These are phyloP conservation scores for Clusia tigrina DNA, from an alignment of 2,888 invertebrate genomes.

Conservation along the genomic window DNA sequence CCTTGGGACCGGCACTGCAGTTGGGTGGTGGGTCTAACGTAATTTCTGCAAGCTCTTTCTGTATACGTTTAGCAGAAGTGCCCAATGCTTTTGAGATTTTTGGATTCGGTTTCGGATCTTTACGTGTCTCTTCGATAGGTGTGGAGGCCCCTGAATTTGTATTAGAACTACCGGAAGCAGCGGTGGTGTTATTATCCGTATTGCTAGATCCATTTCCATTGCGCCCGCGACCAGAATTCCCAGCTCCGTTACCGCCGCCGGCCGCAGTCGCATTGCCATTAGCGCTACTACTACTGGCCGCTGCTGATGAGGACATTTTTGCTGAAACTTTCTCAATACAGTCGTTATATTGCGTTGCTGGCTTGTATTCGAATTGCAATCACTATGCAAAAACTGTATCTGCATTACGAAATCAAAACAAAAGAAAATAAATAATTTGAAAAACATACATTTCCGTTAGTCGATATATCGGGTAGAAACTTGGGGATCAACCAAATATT, in stretches of 20 bases:
- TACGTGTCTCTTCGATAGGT: conserved; percentile 76
- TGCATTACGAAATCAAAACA: conserved; percentile 13
- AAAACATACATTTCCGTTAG: too few relatives aligned
- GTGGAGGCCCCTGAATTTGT: conserved; percentile 43
- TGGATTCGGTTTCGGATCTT: conserved; percentile 86
- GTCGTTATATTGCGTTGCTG: too few relatives aligned
- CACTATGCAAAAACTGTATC: too few relatives aligned
- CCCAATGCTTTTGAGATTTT: conserved; percentile 95
- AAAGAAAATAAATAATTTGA: too few relatives aligned
- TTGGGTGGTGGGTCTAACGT: conserved; percentile 97
- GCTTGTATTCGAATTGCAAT: too few relatives aligned
- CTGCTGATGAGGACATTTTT: conserved; percentile 55
- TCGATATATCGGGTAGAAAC: conserved; percentile 11
- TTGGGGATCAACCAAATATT: conserved; percentile 23
- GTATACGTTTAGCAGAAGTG: conserved; percentile 93
- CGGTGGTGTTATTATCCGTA: conserved; percentile 31
- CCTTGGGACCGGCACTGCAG: conserved; percentile 98
- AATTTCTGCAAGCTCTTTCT: conserved; percentile 97
- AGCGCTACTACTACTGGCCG: conserved; percentile 35
- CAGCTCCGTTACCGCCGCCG: conserved; percentile 38
- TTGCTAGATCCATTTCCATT: conserved; percentile 66
- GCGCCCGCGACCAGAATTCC: conserved; percentile 73
- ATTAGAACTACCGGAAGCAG: conserved; percentile 47
- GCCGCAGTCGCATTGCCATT: too few relatives aligned
- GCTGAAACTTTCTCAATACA: too few relatives aligned